phyloP scores from a whole-genome alignment of 2,888 invertebrate genomes.

The Pseudeuparius sepicola region DNA sequence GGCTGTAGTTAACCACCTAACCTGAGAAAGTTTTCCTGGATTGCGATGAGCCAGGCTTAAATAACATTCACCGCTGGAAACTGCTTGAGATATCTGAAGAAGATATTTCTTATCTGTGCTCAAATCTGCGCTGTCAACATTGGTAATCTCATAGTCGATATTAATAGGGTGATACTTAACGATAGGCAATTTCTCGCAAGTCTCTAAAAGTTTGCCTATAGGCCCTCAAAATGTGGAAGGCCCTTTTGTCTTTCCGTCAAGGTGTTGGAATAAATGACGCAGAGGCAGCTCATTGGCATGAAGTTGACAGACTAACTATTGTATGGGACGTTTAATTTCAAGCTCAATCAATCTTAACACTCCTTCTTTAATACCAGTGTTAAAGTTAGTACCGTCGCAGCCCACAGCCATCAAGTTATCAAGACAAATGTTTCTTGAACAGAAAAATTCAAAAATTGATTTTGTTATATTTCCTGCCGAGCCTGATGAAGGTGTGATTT shows the following conservation, averaged over 20 bases:
- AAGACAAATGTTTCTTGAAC: constrained; percentile 9
- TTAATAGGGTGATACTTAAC: too few relatives aligned
- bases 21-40: too few relatives aligned
- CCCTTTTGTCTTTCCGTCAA: constrained; percentile 25
- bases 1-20: too few relatives aligned
- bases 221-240: constrained; percentile 24
- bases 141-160: too few relatives aligned
- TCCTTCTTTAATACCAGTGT: constrained; percentile 23
- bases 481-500: constrained; percentile 10
- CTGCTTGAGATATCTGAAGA: too few relatives aligned
- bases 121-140: too few relatives aligned
- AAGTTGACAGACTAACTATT: constrained; percentile 24
- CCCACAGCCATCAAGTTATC: constrained; percentile 18
- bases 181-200: too few relatives aligned
- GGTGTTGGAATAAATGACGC: constrained; percentile 24
- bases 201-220: constrained; percentile 23
- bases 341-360: constrained; percentile 22
- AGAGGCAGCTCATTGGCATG: constrained; percentile 26
- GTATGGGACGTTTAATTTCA: constrained; percentile 20
- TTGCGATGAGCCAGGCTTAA: too few relatives aligned
- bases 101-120: too few relatives aligned
- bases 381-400: constrained; percentile 24
- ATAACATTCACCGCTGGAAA: too few relatives aligned
- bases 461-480: constrained; percentile 10
- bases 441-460: constrained; percentile 9